Conservation (phyloP, 2,888 invertebrate genomes). For the Stenotaenia linearis region DNA sequence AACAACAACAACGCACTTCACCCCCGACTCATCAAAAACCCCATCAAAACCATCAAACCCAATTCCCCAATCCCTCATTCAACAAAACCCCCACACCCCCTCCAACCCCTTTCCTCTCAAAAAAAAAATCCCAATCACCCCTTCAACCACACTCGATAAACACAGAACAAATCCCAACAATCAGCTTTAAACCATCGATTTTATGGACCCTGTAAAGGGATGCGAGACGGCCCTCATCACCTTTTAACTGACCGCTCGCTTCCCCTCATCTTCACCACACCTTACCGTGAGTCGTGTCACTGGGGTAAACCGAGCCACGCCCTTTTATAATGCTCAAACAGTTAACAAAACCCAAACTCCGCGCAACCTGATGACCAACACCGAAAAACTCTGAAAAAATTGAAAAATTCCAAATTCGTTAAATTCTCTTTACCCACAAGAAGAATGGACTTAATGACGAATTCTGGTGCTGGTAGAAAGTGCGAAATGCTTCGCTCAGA, state of each 20-base stretch:
- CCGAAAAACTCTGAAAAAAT: too few relatives aligned
- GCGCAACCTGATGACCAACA: too few relatives aligned
- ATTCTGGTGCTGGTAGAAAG: neutral
- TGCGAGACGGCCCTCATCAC: neutral
- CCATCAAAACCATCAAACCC: neutral
- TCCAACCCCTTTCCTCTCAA: too few relatives aligned
- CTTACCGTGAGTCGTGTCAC: neutral
- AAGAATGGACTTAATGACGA: neutral
- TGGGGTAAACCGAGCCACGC: neutral
- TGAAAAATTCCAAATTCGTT: neutral
- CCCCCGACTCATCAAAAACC: neutral
- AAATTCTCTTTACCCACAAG: neutral
- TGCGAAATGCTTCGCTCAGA: neutral
- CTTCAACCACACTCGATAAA: too few relatives aligned
- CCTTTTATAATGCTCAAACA: neutral
- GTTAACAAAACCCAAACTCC: neutral
- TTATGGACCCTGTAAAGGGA: neutral
- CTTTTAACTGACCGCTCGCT: neutral
- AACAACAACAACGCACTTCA: neutral
- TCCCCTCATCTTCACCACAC: neutral
- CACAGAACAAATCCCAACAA: neutral
- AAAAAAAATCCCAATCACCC: too few relatives aligned
- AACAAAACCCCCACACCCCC: neutral
- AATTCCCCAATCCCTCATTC: neutral
- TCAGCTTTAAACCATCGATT: neutral